Evolutionary conservation across 2,113 vertebrate genomes (phyloP).

Genomic region (Brienomyrus longianalis): DNA sequence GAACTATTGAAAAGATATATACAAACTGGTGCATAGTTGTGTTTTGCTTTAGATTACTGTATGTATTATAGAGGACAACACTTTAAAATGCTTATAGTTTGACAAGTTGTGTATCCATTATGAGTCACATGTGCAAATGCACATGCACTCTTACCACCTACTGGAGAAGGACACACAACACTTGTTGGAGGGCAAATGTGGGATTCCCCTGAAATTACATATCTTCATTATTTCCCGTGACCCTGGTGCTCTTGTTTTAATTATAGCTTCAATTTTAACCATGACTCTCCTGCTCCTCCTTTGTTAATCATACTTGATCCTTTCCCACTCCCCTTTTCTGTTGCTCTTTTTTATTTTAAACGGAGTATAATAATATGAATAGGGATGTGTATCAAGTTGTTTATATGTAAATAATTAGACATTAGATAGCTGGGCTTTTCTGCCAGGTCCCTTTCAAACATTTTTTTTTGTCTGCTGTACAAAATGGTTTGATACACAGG

Average conservation of each 20-base stretch:
- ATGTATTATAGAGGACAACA: background rate
- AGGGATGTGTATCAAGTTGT: background rate
- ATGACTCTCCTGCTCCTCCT: conserved; percentile 38
- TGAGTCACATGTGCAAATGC: background rate
- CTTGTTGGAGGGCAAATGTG: background rate
- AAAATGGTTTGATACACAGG: background rate
- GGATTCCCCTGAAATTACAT: background rate
- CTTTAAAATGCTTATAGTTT: background rate
- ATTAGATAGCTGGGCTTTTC: background rate
- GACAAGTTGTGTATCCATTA: background rate
- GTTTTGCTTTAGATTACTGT: background rate
- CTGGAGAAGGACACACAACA: background rate
- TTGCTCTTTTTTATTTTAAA: conserved; percentile 11
- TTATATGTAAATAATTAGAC: background rate
- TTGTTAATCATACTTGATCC: conserved; percentile 57
- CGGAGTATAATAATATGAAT: background rate
- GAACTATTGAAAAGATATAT: background rate
- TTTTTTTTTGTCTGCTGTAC: background rate
- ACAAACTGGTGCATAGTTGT: background rate
- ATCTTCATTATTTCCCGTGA: background rate
- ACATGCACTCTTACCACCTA: background rate
- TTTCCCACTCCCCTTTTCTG: conserved; percentile 28
- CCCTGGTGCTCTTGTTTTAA: conserved; percentile 36
- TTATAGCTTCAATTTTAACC: conserved; percentile 41
- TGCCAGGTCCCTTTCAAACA: background rate